Evolutionary conservation across 2,113 vertebrate species (phyloP).

Genomic region (Tetrao urogallus): DNA sequence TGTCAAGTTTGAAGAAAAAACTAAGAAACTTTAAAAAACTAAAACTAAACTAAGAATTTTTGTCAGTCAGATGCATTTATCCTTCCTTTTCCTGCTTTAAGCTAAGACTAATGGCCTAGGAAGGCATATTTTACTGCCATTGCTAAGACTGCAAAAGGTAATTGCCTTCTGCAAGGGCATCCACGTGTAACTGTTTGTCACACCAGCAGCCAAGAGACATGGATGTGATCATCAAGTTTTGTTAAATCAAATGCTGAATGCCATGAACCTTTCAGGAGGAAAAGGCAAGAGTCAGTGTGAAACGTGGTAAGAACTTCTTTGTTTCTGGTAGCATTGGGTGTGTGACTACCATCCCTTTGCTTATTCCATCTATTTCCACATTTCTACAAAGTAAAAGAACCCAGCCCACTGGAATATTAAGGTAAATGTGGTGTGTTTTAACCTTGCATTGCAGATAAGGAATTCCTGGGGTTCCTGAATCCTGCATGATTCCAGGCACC

Average conservation of each 20-base stretch:
- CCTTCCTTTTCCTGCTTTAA: background rate
- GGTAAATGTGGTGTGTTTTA: background rate
- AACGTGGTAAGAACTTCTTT: background rate
- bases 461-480: background rate
- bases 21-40: no score
- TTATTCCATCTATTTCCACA: conserved; percentile 18
- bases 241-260: background rate
- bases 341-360: background rate
- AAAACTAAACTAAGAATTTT: background rate
- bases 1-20: background rate
- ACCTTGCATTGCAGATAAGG: background rate
- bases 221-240: background rate
- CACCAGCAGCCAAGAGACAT: background rate
- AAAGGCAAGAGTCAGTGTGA: background rate
- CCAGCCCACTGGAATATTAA: background rate
- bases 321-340: background rate
- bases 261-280: background rate
- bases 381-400: background rate
- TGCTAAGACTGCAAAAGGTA: background rate
- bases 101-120: background rate
- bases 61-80: background rate
- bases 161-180: background rate
- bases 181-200: background rate
- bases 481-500: background rate
- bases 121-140: background rate